Evolutionary conservation across 2,113 vertebrate genomes (phyloP), one percentile per base, ranked within the genome.

Genomic region (Lophius piscatorius): DNA sequence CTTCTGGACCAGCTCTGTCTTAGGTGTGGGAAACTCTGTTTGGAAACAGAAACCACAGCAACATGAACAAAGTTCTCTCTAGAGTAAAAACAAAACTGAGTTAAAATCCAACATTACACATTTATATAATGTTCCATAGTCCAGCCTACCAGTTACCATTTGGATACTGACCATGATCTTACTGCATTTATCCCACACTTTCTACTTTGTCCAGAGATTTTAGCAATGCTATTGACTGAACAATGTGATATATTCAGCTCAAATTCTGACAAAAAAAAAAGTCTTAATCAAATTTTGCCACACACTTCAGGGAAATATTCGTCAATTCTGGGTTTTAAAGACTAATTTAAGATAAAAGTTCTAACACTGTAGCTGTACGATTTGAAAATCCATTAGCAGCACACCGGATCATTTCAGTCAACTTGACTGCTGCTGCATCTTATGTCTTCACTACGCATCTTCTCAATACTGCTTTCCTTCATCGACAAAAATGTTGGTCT

Each of bases 11-110:
- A 98, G 88, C 85, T 99, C 97, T 0, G 94, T 98, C 94, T 99
- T 99, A 92, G 96, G 96, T 82, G 96, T 98, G 85, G 97, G 97
- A 68, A 99, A 99, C 91, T 99, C 97, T 95, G 97, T 92, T 87
- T 70, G 90, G 26, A 65, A 64, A 52, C 24, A 76, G 80, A 28
- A 24, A 51, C 64, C 28, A 39, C 26, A 74, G 1, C n/a, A n/a
- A 46, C 24, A 50, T 40, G 70, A 23, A 42, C 33, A 1, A 48
- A 4, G 2, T 9, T 6, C 26, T 26, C 13, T 26, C 2, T 23
- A n/a, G 9, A 63, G 23, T 4, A 13, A 29, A 31, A 6, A 28
- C 14, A 48, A 3, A 17, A 35, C n/a, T 28, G 21, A 35, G 22
- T n/a, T 11, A n/a, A 47, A 18, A 21, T 26, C 2, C 2, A 39